Evolutionary conservation across 92 coral and sea anemone species (phyloP).

Genomic region (Pocillopora meandrina): DNA sequence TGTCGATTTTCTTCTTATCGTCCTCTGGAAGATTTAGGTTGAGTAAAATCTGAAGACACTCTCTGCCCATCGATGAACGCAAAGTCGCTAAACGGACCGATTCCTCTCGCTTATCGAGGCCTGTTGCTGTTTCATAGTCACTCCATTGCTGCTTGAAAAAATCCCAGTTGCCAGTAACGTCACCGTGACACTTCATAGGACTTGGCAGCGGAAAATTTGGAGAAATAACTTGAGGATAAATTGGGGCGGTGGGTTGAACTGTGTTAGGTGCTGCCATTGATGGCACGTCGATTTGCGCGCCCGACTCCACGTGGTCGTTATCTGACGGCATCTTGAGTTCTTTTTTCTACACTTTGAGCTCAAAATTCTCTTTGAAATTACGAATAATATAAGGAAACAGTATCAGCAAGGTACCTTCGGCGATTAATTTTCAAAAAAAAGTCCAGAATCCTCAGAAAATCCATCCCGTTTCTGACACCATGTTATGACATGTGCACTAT

Average conservation of each 20-base stretch:
- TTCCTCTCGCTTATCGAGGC: slow-evolving; percentile 39
- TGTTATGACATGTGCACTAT: neutral
- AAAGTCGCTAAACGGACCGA: slow-evolving; percentile 43
- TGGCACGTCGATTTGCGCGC: neutral
- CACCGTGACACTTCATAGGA: slow-evolving; percentile 49
- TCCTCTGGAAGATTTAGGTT: slow-evolving; percentile 34
- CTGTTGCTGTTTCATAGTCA: slow-evolving; percentile 56
- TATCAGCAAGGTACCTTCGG: too few relatives aligned
- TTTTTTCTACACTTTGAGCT: too few relatives aligned
- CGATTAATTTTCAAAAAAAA: neutral
- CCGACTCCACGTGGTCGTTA: slow-evolving; percentile 28
- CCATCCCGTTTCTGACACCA: too few relatives aligned
- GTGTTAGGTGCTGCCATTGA: too few relatives aligned
- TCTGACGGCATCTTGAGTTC: too few relatives aligned
- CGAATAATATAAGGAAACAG: too few relatives aligned
- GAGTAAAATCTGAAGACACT: slow-evolving; percentile 21
- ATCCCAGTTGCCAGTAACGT: slow-evolving; percentile 53
- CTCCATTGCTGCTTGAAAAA: slow-evolving; percentile 50
- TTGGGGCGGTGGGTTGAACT: too few relatives aligned
- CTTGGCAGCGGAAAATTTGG: slow-evolving; percentile 43
- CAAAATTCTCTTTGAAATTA: too few relatives aligned
- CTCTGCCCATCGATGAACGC: slow-evolving; percentile 55
- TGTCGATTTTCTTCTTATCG: too few relatives aligned
- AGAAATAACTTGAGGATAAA: too few relatives aligned
- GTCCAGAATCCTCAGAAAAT: too few relatives aligned